Percentiles rank a stretch among this genome's conserved stretches.
Evolutionary conservation across 2,113 vertebrate genomes (phyloP).

Genomic region (Acinonyx jubatus): DNA sequence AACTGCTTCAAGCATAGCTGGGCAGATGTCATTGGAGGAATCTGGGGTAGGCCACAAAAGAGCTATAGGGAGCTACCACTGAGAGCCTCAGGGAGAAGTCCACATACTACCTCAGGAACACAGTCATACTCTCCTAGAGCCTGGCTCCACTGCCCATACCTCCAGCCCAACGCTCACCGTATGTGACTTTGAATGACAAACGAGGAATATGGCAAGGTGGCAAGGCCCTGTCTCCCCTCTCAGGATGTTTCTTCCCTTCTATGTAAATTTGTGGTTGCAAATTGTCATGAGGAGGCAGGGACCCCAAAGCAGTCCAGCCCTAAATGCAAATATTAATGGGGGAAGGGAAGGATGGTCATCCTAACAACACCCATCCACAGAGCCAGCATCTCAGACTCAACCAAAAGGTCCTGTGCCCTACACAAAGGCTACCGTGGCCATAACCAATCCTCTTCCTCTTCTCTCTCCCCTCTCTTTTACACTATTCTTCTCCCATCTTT

Average conservation of each 20-base stretch:
- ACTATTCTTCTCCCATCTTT: background rate
- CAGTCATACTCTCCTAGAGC: no score
- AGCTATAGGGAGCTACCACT: background rate
- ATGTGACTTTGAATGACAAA: conserved; percentile 42
- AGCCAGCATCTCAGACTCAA: background rate
- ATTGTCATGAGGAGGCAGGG: background rate
- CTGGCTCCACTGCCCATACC: background rate
- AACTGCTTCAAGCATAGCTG: background rate
- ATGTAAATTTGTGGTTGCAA: conserved; percentile 75
- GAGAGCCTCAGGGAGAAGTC: background rate
- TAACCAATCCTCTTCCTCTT: background rate
- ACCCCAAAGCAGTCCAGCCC: conserved; percentile 1
- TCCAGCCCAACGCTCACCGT: background rate
- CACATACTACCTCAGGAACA: background rate
- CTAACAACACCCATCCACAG: background rate
- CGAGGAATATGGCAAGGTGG: background rate
- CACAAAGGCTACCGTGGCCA: background rate
- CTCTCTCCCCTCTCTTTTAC: background rate
- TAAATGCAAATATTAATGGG: conserved; percentile 51
- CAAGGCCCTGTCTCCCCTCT: background rate
- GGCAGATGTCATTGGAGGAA: background rate
- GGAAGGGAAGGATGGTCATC: background rate
- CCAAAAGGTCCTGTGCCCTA: background rate
- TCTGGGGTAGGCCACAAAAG: background rate
- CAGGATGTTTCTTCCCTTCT: conserved; percentile 47